phyloP scores from a whole-genome alignment of 2,113 vertebrate genomes.

The Melospiza georgiana region DNA sequence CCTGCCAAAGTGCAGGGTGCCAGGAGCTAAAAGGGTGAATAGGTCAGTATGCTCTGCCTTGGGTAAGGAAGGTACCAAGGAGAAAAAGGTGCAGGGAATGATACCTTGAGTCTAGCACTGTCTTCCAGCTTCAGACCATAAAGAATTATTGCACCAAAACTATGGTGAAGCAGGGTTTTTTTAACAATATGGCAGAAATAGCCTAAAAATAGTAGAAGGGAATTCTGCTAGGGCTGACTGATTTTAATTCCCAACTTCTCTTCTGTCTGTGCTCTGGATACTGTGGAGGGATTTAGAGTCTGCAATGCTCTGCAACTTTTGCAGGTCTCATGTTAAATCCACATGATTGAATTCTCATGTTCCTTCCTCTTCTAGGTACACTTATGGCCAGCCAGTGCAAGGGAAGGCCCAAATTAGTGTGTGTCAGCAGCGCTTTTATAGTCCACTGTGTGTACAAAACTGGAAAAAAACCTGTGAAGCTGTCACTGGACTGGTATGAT shows the following conservation, averaged over 20 bases:
- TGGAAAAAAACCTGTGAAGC: constrained; percentile 53
- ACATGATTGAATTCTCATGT: background rate
- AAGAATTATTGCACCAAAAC: background rate
- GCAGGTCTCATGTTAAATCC: background rate
- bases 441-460: constrained; percentile 11
- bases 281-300: background rate
- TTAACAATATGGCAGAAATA: background rate
- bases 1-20: background rate
- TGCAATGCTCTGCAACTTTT: background rate
- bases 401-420: constrained; percentile 58
- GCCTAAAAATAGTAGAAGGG: background rate
- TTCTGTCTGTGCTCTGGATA: background rate
- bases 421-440: constrained; percentile 46
- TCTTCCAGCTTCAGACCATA: background rate
- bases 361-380: constrained; percentile 62
- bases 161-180: background rate
- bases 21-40: background rate
- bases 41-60: background rate
- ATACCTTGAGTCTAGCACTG: background rate
- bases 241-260: background rate
- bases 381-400: constrained; percentile 68
- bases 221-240: background rate
- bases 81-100: background rate
- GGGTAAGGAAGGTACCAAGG: background rate
- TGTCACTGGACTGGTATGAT: constrained; percentile 59